These are phyloP conservation scores for Catotricha subobsoleta DNA, from an alignment of 2,888 invertebrate genomes.

Conservation along the genomic window DNA sequence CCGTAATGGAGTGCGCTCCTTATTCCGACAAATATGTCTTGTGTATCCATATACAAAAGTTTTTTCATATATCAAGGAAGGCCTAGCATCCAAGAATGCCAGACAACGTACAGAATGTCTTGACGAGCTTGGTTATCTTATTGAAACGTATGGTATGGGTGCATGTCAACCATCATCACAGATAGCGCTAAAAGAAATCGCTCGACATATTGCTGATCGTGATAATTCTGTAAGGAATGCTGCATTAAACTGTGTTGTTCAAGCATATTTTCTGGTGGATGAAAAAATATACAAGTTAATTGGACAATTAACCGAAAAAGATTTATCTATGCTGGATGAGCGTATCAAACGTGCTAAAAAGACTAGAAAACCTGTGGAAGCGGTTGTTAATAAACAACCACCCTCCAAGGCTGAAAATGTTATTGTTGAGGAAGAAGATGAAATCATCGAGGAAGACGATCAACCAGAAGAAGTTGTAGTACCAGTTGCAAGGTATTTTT, in stretches of 20 bases:
- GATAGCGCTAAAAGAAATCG: slow-evolving; percentile 65
- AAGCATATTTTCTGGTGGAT: slow-evolving; percentile 77
- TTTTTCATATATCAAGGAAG: slow-evolving; percentile 83
- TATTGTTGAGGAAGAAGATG: slow-evolving; percentile 26
- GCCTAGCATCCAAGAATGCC: slow-evolving; percentile 90
- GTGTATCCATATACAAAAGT: slow-evolving; percentile 80
- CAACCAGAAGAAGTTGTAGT: slow-evolving; percentile 5
- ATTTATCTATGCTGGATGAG: slow-evolving; percentile 83
- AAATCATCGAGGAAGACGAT: slow-evolving; percentile 19
- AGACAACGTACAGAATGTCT: slow-evolving; percentile 91
- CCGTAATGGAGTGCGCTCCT: slow-evolving; percentile 66
- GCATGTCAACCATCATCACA: slow-evolving; percentile 68
- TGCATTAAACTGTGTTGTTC: slow-evolving; percentile 83
- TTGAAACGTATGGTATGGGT: slow-evolving; percentile 67
- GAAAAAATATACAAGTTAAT: slow-evolving; percentile 80
- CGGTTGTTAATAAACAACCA: slow-evolving; percentile 23
- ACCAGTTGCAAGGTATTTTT: not conserved
- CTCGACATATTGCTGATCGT: slow-evolving; percentile 86
- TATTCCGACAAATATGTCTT: slow-evolving; percentile 68
- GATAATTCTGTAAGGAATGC: slow-evolving; percentile 93
- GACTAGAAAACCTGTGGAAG: slow-evolving; percentile 28
- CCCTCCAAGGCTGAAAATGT: slow-evolving; percentile 25
- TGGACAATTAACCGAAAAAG: slow-evolving; percentile 87
- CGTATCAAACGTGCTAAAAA: slow-evolving; percentile 82
- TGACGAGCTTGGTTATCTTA: slow-evolving; percentile 72